phyloP scores from a whole-genome alignment of 2,113 vertebrate genomes.

The Gallinago jamesoni region DNA sequence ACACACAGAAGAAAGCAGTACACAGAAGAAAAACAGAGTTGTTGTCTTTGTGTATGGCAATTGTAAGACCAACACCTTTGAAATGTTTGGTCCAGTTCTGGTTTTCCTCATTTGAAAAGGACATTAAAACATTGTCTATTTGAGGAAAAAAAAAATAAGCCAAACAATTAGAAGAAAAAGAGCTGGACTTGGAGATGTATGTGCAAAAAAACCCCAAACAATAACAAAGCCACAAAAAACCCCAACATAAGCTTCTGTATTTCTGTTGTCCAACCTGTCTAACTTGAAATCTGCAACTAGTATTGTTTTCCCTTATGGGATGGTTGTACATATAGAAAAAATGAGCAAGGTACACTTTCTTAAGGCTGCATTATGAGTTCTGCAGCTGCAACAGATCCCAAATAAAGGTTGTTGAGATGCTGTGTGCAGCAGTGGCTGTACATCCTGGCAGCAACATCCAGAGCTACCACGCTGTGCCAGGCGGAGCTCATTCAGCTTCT shows the following conservation, averaged over 20 bases:
- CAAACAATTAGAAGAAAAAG: background rate
- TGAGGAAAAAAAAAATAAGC: accelerated
- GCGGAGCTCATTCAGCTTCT: background rate
- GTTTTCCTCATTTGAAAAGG: background rate
- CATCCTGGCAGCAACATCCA: background rate
- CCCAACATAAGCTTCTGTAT: background rate
- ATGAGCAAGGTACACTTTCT: background rate
- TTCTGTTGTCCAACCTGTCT: background rate
- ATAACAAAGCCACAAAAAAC: background rate
- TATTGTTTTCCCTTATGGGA: background rate
- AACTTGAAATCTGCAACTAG: background rate
- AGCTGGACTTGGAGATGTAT: background rate
- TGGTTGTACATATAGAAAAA: background rate
- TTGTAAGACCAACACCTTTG: background rate
- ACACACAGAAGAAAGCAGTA: background rate
- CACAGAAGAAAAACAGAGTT: background rate
- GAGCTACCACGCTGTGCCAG: background rate
- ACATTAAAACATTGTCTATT: background rate
- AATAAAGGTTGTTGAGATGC: background rate
- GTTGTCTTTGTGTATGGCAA: background rate
- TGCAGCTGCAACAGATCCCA: background rate
- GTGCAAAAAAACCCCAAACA: background rate
- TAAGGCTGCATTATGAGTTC: background rate
- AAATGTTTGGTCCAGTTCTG: background rate
- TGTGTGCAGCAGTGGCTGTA: background rate